Evolutionary conservation across 2,888 invertebrate species (phyloP).

Genomic region (Pteria penguin): DNA sequence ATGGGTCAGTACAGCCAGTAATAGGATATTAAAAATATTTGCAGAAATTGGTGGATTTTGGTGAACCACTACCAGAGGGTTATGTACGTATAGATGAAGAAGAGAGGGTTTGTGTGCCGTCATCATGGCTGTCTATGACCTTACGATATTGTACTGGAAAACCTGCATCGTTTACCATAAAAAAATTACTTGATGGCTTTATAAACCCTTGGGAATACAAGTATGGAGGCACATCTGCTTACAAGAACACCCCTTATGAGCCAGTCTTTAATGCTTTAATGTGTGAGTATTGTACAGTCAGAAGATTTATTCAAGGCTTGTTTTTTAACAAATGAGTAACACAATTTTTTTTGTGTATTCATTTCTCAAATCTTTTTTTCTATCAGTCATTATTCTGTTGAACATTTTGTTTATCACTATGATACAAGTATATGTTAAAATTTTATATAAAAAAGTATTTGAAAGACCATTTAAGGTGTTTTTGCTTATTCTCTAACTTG

Average conservation of each 20-base stretch:
- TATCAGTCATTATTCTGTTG: too few species aligned
- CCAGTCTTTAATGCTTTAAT: slow-evolving; percentile 18
- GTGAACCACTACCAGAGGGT: slow-evolving; percentile 8
- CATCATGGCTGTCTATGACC: slow-evolving; percentile 3
- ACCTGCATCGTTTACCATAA: slow-evolving; percentile 19
- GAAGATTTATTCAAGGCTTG: too few species aligned
- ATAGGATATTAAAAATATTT: too few species aligned
- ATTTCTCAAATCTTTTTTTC: too few species aligned
- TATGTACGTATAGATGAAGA: slow-evolving; percentile 31
- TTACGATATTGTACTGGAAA: slow-evolving; percentile 19
- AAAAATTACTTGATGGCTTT: slow-evolving; percentile 23
- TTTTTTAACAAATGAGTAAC: too few species aligned
- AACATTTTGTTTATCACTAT: neutral
- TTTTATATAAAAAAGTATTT: neutral
- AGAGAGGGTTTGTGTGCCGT: slow-evolving; percentile 25
- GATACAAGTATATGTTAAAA: neutral
- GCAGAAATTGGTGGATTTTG: slow-evolving; percentile 12
- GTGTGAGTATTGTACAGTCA: slow-evolving; percentile 18
- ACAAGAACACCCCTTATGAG: slow-evolving; percentile 20
- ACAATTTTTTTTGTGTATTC: too few species aligned
- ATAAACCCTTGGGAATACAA: slow-evolving; percentile 27
- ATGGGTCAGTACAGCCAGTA: too few species aligned
- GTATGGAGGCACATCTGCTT: slow-evolving; percentile 29
- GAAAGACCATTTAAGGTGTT: neutral
- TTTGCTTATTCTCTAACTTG: neutral